Evolutionary conservation across 2,888 invertebrate genomes (phyloP).

Genomic region (Autographa pulchrina): DNA sequence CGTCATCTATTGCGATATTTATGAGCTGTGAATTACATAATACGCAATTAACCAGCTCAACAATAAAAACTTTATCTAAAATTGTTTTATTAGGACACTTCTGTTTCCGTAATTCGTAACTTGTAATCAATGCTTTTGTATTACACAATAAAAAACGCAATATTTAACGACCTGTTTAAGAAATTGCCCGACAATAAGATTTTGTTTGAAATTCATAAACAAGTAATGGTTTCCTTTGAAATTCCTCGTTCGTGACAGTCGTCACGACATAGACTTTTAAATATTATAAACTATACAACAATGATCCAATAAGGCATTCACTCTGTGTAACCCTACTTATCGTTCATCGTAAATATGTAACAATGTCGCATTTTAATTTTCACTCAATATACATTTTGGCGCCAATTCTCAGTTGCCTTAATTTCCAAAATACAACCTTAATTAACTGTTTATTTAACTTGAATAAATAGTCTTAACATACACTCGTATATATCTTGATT

Average conservation of each 20-base stretch:
- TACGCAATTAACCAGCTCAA: background rate
- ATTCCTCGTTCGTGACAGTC: slow-evolving; percentile 61
- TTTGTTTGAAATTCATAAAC: slow-evolving; percentile 42
- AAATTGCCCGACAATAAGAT: slow-evolving; percentile 28
- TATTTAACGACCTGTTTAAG: slow-evolving; percentile 17
- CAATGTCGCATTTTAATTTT: slow-evolving; percentile 20
- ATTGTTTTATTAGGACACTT: background rate
- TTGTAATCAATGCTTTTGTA: background rate
- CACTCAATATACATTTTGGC: slow-evolving; percentile 39
- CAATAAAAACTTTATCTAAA: background rate
- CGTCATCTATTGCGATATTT: slow-evolving; percentile 61
- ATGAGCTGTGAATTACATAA: slow-evolving; percentile 30
- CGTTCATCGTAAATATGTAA: slow-evolving; percentile 31
- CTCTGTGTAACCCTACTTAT: slow-evolving; percentile 41
- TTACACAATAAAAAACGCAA: slow-evolving; percentile 15
- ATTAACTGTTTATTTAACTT: slow-evolving; percentile 32
- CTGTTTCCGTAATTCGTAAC: background rate
- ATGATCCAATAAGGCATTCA: slow-evolving; percentile 57
- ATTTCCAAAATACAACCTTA: slow-evolving; percentile 26
- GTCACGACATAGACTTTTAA: slow-evolving; percentile 70
- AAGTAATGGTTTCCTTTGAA: slow-evolving; percentile 55
- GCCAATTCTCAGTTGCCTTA: slow-evolving; percentile 36
- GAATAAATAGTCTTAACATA: slow-evolving; percentile 34
- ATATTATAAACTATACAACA: slow-evolving; percentile 58
- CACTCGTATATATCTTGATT: slow-evolving; percentile 52